Base-by-base conservation (phyloP, 2,888 invertebrate genomes). In the Drosophila fulvimacula region DNA sequence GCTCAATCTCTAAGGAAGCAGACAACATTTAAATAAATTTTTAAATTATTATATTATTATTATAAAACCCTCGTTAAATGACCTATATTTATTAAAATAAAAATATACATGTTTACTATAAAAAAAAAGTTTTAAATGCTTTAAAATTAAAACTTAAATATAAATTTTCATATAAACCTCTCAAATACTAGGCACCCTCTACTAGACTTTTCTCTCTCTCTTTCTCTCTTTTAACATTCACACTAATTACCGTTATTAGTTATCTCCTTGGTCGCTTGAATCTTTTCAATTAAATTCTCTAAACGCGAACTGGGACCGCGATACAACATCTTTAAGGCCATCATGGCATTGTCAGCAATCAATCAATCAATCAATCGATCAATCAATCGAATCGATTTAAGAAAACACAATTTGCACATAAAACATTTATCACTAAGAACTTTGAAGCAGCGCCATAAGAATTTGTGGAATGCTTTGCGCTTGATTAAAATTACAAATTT, bases 271-370 rank as follows among this genome's bases (percentile, higher is more conserved):
- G 95, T 96, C 6, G 96, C 96, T 92, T 97, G 97, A 84, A 97
- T 96, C 93, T 96, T 97, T 92, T 96, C 96, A 82, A 97, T 97
- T 85, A 97, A 94, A 91, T 96, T 95, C 93, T 97, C 96, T 91
- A 97, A 93, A 88, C 96, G 94, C 91, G 96, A 96, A 93, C 97
- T 97, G 93, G 96, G 97, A 76, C 97, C 97, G 92, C 96, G 97
- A 94, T 97, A 97, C 92, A 97, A 94, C 96, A 97, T 96, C 91
- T 92, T 93, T 90, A 91, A 82, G 69, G 93, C 92, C 93, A 93
- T 92, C 86, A 90, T 91, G 90, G 88, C 89, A 81, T 82, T 65
- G 73, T 88, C 71, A 53, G 48, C 34, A 38, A 53, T 49, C 56
- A 19, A 46, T 15, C 39, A 48, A 41, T 41, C 64, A 24, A 44